Percentiles rank a stretch among this genome's conserved stretches.
These are phyloP conservation scores for Hololepta plana DNA, from an alignment of 2,888 invertebrate species.

Conservation along the genomic window DNA sequence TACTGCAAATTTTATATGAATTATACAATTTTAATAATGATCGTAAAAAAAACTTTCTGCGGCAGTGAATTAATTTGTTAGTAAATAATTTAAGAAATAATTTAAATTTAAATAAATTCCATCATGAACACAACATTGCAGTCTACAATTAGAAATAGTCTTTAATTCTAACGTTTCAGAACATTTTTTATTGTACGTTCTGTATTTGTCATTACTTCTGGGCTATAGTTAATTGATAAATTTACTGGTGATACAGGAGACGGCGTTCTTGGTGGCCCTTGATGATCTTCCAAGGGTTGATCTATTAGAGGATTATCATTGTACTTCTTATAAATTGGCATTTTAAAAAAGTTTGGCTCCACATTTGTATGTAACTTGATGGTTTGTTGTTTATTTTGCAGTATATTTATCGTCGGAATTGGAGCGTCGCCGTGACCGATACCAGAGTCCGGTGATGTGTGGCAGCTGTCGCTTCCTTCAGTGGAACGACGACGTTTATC, in stretches of 20 bases:
- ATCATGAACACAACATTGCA: too few relatives aligned
- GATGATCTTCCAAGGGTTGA: slow-evolving; percentile 28
- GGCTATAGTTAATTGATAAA: slow-evolving; percentile 21
- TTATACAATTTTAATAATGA: too few relatives aligned
- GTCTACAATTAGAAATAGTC: too few relatives aligned
- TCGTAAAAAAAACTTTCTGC: too few relatives aligned
- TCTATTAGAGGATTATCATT: slow-evolving; percentile 30
- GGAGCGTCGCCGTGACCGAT: slow-evolving; percentile 50
- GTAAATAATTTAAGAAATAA: too few relatives aligned
- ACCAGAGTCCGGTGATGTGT: slow-evolving; percentile 76
- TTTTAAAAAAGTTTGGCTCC: slow-evolving; percentile 22
- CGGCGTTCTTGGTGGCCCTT: slow-evolving; percentile 35
- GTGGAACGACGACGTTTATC: slow-evolving; percentile 72
- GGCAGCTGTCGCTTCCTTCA: slow-evolving; percentile 56
- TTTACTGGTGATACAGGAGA: slow-evolving; percentile 34
- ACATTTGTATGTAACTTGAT: slow-evolving; percentile 20
- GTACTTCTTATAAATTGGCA: slow-evolving; percentile 21
- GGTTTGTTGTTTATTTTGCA: slow-evolving; percentile 17
- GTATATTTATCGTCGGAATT: slow-evolving; percentile 28
- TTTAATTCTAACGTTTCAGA: too few relatives aligned
- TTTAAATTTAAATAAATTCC: too few relatives aligned
- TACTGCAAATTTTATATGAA: too few relatives aligned
- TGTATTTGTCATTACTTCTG: too few relatives aligned
- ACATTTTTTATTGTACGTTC: too few relatives aligned
- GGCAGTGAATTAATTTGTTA: too few relatives aligned